phyloP scores from a whole-genome alignment of 2,113 vertebrate species.

The Esox niger region DNA sequence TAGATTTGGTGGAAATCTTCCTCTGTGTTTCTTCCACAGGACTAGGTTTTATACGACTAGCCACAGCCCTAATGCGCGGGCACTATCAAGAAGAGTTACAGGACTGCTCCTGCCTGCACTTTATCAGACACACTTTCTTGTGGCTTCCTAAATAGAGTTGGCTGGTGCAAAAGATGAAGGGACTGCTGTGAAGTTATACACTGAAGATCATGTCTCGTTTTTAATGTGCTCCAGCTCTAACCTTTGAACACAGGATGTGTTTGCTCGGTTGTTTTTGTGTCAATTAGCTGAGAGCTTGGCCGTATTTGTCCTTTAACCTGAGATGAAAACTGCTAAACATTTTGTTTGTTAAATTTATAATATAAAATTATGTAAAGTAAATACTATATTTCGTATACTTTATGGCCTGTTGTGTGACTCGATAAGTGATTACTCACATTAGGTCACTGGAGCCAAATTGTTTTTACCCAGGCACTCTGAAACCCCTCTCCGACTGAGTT shows the following conservation, averaged over 20 bases:
- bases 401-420: slow-evolving; percentile 32
- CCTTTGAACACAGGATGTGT: slow-evolving; percentile 72
- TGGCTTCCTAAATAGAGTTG: slow-evolving; percentile 67
- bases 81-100: slow-evolving; percentile 71
- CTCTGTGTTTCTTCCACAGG: too few species aligned
- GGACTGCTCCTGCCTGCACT: slow-evolving; percentile 59
- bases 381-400: slow-evolving; percentile 50
- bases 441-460: slow-evolving; percentile 59
- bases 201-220: slow-evolving; percentile 57
- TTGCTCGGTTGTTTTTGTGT: slow-evolving; percentile 34
- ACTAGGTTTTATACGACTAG: slow-evolving; percentile 28
- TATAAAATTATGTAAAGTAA: slow-evolving; percentile 49
- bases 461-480: slow-evolving; percentile 58
- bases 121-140: slow-evolving; percentile 70
- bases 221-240: slow-evolving; percentile 27
- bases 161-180: slow-evolving; percentile 61
- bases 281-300: slow-evolving; percentile 52
- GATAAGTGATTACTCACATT: slow-evolving; percentile 62
- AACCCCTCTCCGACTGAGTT: slow-evolving; percentile 40
- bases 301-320: slow-evolving; percentile 47
- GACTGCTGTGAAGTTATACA: slow-evolving; percentile 65
- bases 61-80: slow-evolving; percentile 59
- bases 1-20: too few species aligned
- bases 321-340: slow-evolving; percentile 16
- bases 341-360: slow-evolving; percentile 19